Conservation (phyloP, 2,888 invertebrate genomes). For the Lucinisca nassula region DNA sequence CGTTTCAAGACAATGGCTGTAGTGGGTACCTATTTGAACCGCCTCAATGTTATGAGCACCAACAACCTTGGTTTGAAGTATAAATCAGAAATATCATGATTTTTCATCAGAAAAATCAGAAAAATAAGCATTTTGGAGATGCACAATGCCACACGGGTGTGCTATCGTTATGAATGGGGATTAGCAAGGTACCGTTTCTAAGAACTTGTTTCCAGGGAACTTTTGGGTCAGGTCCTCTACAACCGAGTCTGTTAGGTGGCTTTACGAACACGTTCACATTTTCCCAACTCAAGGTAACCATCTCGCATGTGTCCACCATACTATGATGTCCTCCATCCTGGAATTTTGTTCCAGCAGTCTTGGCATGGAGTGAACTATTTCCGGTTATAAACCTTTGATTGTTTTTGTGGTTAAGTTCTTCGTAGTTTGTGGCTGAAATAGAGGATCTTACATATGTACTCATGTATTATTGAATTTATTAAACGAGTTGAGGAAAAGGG, state of each 20-base stretch:
- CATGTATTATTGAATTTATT: too few relatives aligned
- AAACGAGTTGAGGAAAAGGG: too few relatives aligned
- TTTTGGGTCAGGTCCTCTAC: slow-evolving; percentile 63
- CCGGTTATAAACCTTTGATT: background rate
- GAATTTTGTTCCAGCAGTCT: background rate
- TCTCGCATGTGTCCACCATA: slow-evolving; percentile 62
- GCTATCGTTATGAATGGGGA: too few relatives aligned
- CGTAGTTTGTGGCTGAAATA: background rate
- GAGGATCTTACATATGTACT: too few relatives aligned
- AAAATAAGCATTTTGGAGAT: too few relatives aligned
- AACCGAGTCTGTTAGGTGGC: slow-evolving; percentile 46
- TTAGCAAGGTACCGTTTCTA: slow-evolving; percentile 66
- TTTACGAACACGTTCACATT: slow-evolving; percentile 62
- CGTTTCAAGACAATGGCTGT: too few relatives aligned
- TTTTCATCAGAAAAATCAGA: too few relatives aligned
- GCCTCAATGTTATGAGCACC: too few relatives aligned
- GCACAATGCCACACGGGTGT: too few relatives aligned
- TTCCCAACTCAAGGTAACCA: slow-evolving; percentile 65
- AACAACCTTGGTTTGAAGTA: too few relatives aligned
- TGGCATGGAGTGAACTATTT: background rate
- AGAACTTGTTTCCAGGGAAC: slow-evolving; percentile 51
- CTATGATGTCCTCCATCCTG: slow-evolving; percentile 48
- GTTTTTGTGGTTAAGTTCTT: background rate
- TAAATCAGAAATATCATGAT: too few relatives aligned
- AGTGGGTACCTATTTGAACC: too few relatives aligned